Base-by-base conservation (phyloP, 2,888 invertebrate species). In the Branchellion lobata region DNA sequence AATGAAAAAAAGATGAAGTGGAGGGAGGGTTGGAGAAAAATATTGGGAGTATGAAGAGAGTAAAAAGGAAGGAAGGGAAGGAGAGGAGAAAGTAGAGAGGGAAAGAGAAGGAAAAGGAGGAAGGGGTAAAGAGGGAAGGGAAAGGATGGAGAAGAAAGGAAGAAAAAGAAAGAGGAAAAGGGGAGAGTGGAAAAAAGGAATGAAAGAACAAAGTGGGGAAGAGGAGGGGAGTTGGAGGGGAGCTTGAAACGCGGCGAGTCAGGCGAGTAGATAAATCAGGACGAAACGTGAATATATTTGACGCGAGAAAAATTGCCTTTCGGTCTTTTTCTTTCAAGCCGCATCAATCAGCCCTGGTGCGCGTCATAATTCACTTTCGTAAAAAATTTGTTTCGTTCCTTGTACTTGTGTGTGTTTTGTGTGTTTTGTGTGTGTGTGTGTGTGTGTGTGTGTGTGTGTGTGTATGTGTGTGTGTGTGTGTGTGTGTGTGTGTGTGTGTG, bases 261-360 rank as follows among this genome's bases (percentile, higher is more conserved):
- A 51, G 53, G 14, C 71, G 51, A 57, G 18, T 53, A 40, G 31
- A 77, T 77, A 77, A 77, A 77, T 77, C 77, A 77, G 57, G 61
- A 21, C 61, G 24, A 77, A 77, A 77, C 65, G 57, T 77, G 57
- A 77, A 77, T 77, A 77, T 77, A 77, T 77, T 77, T 77, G 77
- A 77, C 77, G 65, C 61, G 77, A 61, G 33, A 77, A 77, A 53
- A 77, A 77, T 77, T 77, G 53, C 77, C 31, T 57, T 57, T 24
- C 34, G 77, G 77, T 57, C 77, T 57, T 77, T 77, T 77, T 77
- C 77, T 77, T 77, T 77, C 77, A 77, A 77, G 53, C 57, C 24
- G 57, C 77, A 77, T 77, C 77, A 47, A 77, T 77, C 77, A 77
- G 77, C 24, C 24, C 34, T 27, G 24, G 53, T 57, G 34, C 77